Percentiles rank a stretch among this genome's conserved stretches.
Conservation (phyloP, 2,888 invertebrate species). For the Drosophila paramelanica region DNA sequence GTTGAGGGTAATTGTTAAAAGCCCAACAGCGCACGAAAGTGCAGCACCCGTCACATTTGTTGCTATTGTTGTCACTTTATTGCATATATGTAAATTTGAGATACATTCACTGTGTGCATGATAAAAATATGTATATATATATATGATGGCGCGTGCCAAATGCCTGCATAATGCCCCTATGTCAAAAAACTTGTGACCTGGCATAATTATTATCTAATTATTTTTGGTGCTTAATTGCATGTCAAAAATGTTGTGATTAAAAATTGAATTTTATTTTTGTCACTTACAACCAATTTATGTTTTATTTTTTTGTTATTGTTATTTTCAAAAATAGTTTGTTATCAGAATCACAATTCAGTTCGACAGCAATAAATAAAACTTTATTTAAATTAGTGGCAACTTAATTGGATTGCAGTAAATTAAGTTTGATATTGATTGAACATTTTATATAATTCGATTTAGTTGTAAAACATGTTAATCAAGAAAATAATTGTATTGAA, state of each 20-base stretch:
- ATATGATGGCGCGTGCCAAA: constrained; percentile 32
- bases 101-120: constrained; percentile 17
- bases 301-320: not conserved
- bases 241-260: constrained; percentile 27
- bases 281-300: constrained; percentile 7
- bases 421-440: constrained; percentile 3
- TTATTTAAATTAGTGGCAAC: constrained; percentile 22
- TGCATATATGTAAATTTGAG: constrained; percentile 40
- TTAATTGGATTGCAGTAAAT: constrained; percentile 21
- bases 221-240: constrained; percentile 50
- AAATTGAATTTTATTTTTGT: constrained; percentile 26
- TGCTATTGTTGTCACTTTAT: constrained; percentile 8
- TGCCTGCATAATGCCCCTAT: constrained; percentile 18
- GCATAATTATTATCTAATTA: constrained; percentile 65
- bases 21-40: constrained; percentile 34
- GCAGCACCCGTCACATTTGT: constrained; percentile 24
- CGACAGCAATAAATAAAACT: constrained; percentile 29
- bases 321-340: constrained; percentile 5
- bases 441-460: constrained; percentile 4
- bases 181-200: constrained; percentile 20
- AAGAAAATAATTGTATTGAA: not conserved
- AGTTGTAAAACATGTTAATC: not conserved
- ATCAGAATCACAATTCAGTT: constrained; percentile 8
- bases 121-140: not conserved
- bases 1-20: constrained; percentile 48